Conservation (phyloP, 37 sponge, comb jelly and placozoan genomes). For the Lycopodina hypogea region DNA sequence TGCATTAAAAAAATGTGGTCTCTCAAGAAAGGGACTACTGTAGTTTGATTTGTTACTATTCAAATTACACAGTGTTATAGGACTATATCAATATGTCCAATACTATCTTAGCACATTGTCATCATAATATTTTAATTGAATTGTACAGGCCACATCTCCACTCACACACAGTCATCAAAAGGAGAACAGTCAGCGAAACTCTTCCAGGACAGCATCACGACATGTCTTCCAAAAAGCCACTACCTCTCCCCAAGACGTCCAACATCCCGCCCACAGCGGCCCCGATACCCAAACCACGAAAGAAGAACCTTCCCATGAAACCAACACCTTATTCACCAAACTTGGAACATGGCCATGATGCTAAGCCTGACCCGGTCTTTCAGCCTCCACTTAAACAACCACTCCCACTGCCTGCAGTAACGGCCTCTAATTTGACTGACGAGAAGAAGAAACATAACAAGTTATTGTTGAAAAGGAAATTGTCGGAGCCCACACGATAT, state of each 20-base stretch:
- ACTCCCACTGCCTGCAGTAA: background rate
- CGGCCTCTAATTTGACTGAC: background rate
- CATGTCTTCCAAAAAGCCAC: background rate
- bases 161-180: no score
- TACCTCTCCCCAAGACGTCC: background rate
- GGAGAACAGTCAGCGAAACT: no score
- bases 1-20: no score
- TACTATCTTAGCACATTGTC: no score
- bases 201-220: no score
- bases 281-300: background rate
- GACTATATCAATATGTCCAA: no score
- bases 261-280: background rate
- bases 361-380: background rate
- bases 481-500: background rate
- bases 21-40: no score
- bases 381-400: background rate
- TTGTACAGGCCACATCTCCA: no score
- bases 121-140: no score
- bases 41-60: no score
- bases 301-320: background rate
- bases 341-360: background rate
- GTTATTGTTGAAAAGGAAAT: background rate
- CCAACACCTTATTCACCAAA: constrained; percentile 16
- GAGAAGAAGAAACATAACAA: background rate
- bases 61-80: no score